Evolutionary conservation across 2,888 invertebrate species (phyloP), one percentile per base, ranked within the genome.

Genomic region (Drosophila picticornis): DNA sequence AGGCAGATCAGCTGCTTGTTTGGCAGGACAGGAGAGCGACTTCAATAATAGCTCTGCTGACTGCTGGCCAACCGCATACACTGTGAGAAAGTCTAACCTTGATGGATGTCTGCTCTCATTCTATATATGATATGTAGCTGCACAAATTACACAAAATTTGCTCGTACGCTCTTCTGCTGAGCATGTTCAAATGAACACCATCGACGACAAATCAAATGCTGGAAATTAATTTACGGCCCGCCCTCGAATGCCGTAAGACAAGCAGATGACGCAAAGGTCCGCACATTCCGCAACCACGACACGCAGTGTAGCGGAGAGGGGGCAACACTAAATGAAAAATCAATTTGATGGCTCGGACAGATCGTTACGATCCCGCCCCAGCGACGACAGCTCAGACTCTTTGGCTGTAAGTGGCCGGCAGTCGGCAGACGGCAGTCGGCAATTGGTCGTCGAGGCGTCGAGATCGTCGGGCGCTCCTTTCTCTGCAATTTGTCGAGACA

Each of bases 1-100:
- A 50, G 55, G 43, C 40, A 56, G 73, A 86, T 87, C 90, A 88
- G 87, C 86, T 90, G 87, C 86, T 82, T 46, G 83, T 74, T 89
- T 75, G 76, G 51, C 83, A 75, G 68, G 71, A 74, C 77, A 75
- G 70, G 69, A 76, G 65, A 52, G 60, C 58, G 52, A 63, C 52
- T 43, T 38, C 53, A 25, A 52, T 19, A 34, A 67, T 27, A n/a
- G 27, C 56, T 9, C 9, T 22, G 56, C 27, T 27, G 27, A 46
- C 46, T 46, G 46, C 46, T 19, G 11, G 4, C 10, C 38, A 62
- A 69, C 52, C 69, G 59, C 52, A 6, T 72, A 64, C 84, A 89
- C 85, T 84, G 75, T 58, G 60, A 82, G 75, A 85, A 85, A 76
- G 58, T 22, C 2, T 57, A 50, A 22, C 60, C 46, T 36, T 61